Conservation (phyloP, 2,888 invertebrate genomes). For the Noctua janthe region DNA sequence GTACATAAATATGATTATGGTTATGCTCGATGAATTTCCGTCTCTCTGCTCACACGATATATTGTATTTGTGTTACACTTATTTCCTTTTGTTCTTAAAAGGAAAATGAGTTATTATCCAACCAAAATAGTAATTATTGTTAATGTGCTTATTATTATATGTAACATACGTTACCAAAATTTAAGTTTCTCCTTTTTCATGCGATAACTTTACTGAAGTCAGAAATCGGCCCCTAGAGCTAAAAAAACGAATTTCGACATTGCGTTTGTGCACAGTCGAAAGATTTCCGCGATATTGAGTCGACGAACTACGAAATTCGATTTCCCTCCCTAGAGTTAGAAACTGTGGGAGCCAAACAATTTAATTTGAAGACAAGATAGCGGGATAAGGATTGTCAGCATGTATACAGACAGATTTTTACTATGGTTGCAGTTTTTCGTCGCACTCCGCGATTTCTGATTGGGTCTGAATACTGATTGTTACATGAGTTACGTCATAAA, state of each 20-base stretch:
- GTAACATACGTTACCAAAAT: not conserved
- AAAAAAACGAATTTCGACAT: conserved; percentile 12
- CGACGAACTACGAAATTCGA: conserved; percentile 7
- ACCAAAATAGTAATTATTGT: not conserved
- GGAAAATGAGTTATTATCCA: conserved; percentile 10
- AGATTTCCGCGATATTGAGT: conserved; percentile 20
- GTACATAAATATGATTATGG: not conserved
- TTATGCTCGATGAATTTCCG: conserved; percentile 4
- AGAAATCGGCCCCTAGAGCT: not conserved
- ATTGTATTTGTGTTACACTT: not conserved
- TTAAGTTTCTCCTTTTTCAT: not conserved
- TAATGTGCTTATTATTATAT: not conserved
- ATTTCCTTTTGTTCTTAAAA: not conserved
- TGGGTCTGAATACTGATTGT: conserved; percentile 31
- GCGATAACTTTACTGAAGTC: not conserved
- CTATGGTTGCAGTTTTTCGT: conserved; percentile 45
- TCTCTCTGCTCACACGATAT: not conserved
- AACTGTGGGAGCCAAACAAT: conserved; percentile 3
- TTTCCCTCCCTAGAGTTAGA: conserved; percentile 3
- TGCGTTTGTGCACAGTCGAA: not conserved
- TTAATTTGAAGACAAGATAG: conserved; percentile 11
- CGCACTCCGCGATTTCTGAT: conserved; percentile 44
- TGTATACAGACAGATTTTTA: conserved; percentile 27
- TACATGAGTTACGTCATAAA: conserved; percentile 37
- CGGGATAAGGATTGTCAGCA: conserved; percentile 11